These are phyloP conservation scores for Girardinus metallicus DNA, from an alignment of 2,797 vertebrate species.

Conservation along the genomic window DNA sequence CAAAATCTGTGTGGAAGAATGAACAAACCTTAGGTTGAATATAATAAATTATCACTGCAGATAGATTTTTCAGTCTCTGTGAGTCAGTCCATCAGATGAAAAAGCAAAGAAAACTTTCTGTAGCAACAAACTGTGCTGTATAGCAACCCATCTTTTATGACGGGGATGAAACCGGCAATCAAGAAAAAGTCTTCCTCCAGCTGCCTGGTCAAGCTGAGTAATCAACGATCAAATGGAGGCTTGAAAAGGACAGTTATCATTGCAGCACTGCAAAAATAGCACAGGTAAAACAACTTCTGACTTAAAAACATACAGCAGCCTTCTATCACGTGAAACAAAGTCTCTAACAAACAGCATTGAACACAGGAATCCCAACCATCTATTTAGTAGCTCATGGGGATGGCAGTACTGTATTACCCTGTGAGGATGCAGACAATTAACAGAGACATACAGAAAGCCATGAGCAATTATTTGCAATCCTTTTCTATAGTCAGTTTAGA, in stretches of 20 bases:
- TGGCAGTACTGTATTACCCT: not conserved
- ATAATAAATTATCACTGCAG: not conserved
- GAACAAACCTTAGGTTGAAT: not conserved
- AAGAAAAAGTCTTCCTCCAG: not conserved
- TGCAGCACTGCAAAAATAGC: not conserved
- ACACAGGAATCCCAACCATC: not conserved
- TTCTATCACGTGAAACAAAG: not conserved
- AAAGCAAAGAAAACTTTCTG: not conserved
- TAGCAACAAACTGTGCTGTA: not conserved
- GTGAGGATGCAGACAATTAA: not conserved
- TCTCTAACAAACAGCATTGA: not conserved
- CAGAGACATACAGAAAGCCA: not conserved
- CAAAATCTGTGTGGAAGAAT: not conserved
- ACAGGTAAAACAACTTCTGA: not conserved
- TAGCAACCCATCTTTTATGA: not conserved
- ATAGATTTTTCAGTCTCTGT: not conserved
- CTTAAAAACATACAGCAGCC: not conserved
- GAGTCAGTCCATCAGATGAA: not conserved
- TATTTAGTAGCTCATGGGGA: not conserved
- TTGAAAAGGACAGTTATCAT: not conserved
- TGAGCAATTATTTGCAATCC: not conserved
- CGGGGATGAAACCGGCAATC: not conserved
- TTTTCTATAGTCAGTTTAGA: not conserved
- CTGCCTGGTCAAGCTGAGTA: slow-evolving; percentile 2
- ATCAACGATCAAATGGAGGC: not conserved